Evolutionary conservation across 2,113 vertebrate species (phyloP), one percentile per base, ranked within the genome.

Genomic region (Emydocephalus ijimae): DNA sequence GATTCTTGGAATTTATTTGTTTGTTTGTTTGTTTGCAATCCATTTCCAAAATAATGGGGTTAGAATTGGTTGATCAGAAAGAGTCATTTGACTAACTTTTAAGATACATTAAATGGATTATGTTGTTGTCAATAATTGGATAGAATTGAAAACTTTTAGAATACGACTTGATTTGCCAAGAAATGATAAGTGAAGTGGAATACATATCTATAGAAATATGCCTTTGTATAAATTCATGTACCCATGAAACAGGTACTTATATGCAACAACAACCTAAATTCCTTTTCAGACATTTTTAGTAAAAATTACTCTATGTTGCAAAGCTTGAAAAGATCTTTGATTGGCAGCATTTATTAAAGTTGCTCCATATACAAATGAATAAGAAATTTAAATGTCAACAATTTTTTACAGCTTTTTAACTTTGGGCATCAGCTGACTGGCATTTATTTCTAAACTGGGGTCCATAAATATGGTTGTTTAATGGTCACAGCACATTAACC

Each of bases 351-450:
- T 23, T 24, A n/a, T 18, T 90, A 23, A 56, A 61, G n/a, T 89
- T 56, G 43, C 26, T 43, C 9, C 74, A 21, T 24, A 21, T 48
- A 39, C 12, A 93, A 92, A 39, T 2, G 50, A 20, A 52, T 56
- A 48, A 92, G 45, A 34, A 54, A 50, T 56, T 61, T 74, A 87
- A 34, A 88, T 10, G 48, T 94, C 29, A 88, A 59, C 92, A 92
- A n/a, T 81, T 2, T 92, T 93, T 88, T 74, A 91, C 9, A 61
- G 1, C 7, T 23, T 74, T 69, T 12, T 23, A 93, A 85, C 18
- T 88, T 59, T 0, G 92, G 96, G 96, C 96, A 97, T 97, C 97
- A 97, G 96, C 95, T 96, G 90, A 54, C 92, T 95, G 94, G 95
- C 94, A 89, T 94, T 91, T 88, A 92, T 56, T 94, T 39, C 48